Evolutionary conservation across 2,888 invertebrate genomes (phyloP), one percentile per base, ranked within the genome.

Genomic region (Charanyca ferruginea): DNA sequence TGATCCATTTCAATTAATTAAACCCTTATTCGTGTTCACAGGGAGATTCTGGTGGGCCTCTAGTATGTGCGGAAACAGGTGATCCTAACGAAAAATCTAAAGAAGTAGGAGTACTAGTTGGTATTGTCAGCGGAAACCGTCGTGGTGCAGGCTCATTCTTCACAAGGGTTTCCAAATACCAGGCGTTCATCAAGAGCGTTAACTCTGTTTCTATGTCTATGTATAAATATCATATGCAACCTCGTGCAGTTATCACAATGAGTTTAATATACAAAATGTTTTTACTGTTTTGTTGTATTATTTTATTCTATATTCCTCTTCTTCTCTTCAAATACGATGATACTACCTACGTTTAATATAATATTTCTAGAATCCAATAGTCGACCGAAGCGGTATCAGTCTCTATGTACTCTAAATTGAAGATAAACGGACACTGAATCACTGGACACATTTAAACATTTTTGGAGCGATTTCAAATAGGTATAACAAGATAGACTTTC

Each of bases 31-130:
- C 11, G 8, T 54, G 20, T 57, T 76, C 71, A 18, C 48, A 93
- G 93, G 93, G 92, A 25, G 93, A 93, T 73, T 93, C 93, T 0
- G 94, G 94, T 2, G 93, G 93, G 0, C 92, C 92, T 1, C 72
- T 93, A 8, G 89, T 93, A 0, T 93, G 93, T 64, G 5, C 38
- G 7, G 47, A 69, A 0, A 89, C 90, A 1, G 76, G 80, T 0
- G 90, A 91, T 42, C 86, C 89, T 0, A 77, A 81, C 0, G 90
- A 90, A 51, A 32, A 4, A 0, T 62, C 45, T 0, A 73, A 70
- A 13, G 90, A 91, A 0, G 55, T 92, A 0, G 90, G 91, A 0
- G 55, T 92, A 0, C 61, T 92, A 6, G 90, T 91, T 0, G 93
- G 87, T 3, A 60, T 87, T 1, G 81, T 77, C 1, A 79, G 84